Conservation (phyloP, 1,140 invertebrate species). For the Nixonia krombeini region DNA sequence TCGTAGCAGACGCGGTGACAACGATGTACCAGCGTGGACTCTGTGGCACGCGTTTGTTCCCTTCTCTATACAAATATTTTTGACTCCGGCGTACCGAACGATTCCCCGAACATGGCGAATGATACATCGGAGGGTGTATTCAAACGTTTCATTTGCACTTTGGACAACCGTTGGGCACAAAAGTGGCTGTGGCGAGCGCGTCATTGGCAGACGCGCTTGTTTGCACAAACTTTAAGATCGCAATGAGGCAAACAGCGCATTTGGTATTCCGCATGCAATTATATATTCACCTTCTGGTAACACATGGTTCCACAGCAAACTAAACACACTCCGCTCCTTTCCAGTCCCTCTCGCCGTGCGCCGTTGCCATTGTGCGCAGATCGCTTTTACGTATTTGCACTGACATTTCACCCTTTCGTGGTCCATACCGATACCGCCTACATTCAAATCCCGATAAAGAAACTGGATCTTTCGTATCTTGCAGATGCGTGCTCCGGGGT, state of each 20-base stretch:
- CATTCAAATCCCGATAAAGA: too few species aligned
- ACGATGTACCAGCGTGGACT: too few species aligned
- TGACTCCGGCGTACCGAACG: too few species aligned
- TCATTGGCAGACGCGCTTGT: neutral
- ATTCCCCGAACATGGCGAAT: too few species aligned
- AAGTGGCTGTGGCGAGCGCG: neutral
- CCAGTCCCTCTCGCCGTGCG: slow-evolving; percentile 11
- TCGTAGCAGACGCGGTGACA: too few species aligned
- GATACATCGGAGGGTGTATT: too few species aligned
- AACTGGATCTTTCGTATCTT: too few species aligned
- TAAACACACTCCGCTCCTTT: slow-evolving; percentile 27
- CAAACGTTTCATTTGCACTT: neutral
- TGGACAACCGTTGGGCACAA: neutral
- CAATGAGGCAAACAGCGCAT: slow-evolving; percentile 20
- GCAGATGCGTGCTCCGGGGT: too few species aligned
- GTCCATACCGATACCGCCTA: too few species aligned
- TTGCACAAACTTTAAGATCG: slow-evolving; percentile 9
- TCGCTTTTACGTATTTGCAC: slow-evolving; percentile 22
- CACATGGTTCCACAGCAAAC: slow-evolving; percentile 22
- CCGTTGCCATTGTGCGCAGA: slow-evolving; percentile 21
- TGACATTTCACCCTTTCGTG: slow-evolving; percentile 30
- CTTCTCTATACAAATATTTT: too few species aligned
- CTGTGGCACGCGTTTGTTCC: too few species aligned
- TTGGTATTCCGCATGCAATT: slow-evolving; percentile 28
- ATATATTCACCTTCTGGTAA: slow-evolving; percentile 21